Evolutionary conservation across 2,113 vertebrate genomes (phyloP), one percentile per base, ranked within the genome.

Genomic region (Pandion haliaetus): DNA sequence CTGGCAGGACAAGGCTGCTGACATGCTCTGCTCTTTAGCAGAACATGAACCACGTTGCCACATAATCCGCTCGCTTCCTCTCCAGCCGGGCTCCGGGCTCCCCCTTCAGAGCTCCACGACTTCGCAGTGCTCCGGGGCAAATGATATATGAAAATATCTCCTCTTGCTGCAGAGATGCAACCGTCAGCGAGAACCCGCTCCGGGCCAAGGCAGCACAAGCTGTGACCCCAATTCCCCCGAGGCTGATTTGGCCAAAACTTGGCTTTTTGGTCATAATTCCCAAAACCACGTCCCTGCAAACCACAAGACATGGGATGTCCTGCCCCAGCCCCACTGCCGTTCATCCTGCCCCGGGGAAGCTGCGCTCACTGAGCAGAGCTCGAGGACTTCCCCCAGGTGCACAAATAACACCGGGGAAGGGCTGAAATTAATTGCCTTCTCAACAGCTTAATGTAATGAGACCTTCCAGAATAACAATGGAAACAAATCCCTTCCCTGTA

Each of bases 141-240:
- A 49, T 1, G 21, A 6, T 10, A 6, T 0, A 5, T 18, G 47
- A 52, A 34, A 55, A 25, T 6, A 15, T 5, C 66, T 70, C 36
- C 34, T 61, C 65, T 55, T 36, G 70, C n/a, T 76, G 47, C 40
- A 54, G 49, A 45, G 25, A 47, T 17, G 36, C 61, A 73, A 3
- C 26, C 5, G 0, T 11, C 84, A 31, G 57, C 0, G 2, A 70
- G 34, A 63, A 40, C 21, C 36, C 2, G 7, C 54, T 32, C 18
- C 0, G 1, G 36, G 40, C 28, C 15, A 28, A 52, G 76, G 82
- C 50, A 20, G 73, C 28, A 58, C 31, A 45, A 78, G 26, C 12
- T 5, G 0, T 24, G 16, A 52, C 9, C 7, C 10, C 3, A 2
- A 23, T 34, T 8, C 4, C 2, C 9, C 45, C 9, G 4, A 32